Base-by-base conservation (phyloP, 2,888 invertebrate species). In the Macaria notata region DNA sequence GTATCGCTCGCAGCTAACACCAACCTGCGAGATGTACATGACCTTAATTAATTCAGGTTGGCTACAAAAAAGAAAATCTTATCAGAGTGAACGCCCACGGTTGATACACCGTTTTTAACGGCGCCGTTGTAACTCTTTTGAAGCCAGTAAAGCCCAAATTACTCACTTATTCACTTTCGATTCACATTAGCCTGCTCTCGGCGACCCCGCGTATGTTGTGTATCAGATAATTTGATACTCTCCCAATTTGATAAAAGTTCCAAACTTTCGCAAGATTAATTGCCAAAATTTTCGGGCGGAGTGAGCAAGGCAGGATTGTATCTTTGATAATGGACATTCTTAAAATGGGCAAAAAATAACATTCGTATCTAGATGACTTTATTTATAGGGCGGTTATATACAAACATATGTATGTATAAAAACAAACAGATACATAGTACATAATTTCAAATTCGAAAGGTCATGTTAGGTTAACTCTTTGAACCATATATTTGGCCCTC, bases 1-100 rank as follows among this genome's bases (percentile, higher is more conserved):
- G 75, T 80, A 80, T 65, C 68, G 79, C 80, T 80, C 72, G 70
- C 70, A 76, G 79, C 76, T 63, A 72, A 75, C 70, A 72, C 65
- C 65, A 76, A 74, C 76, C 78, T 76, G 62, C 59, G 63, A 63
- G 62, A 72, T 78, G 68, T 77, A 75, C 69, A 70, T 61, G 63
- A 56, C 63, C 66, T 64, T 72, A 78, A 82, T 76, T 78, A 79
- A 74, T 77, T 72, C 68, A 68, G 63, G 64, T 69, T 60, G 59
- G 63, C 61, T 72, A 71, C 61, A 60, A 72, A 76, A 47, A 78
- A 76, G 69, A 75, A 78, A 77, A 75, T 72, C 54, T 71, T 70
- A 58, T 60, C 58, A 53, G 63, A 50, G 42, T 44, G 46, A 30
- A 64, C 73, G 67, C 78, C 76, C 66, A 77, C 77, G 64, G 63